Conservation (phyloP, 2,888 invertebrate genomes). For the Microplitis deprimator region DNA sequence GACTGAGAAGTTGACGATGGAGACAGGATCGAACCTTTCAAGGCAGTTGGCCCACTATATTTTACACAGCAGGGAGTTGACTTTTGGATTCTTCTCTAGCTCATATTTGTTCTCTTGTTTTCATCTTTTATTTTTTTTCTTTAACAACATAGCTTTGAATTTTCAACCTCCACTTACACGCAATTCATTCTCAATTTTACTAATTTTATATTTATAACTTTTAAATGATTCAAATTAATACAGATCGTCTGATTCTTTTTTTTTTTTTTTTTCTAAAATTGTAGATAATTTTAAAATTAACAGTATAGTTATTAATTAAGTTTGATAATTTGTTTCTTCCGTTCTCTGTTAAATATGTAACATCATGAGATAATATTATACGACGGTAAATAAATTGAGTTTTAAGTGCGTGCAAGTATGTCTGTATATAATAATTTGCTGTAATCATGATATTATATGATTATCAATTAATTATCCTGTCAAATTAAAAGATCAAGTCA, state of each 20-base stretch:
- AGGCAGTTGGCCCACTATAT: constrained; percentile 69
- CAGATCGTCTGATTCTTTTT: too few relatives aligned
- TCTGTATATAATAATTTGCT: not conserved
- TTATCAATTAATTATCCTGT: not conserved
- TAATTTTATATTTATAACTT: too few relatives aligned
- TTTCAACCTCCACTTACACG: not conserved
- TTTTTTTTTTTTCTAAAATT: too few relatives aligned
- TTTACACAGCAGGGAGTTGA: constrained; percentile 68
- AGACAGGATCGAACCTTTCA: constrained; percentile 67
- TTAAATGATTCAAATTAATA: too few relatives aligned
- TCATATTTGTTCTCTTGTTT: constrained; percentile 39
- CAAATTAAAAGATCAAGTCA: not conserved
- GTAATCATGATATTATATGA: not conserved
- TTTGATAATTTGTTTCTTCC: too few relatives aligned
- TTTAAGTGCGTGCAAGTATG: not conserved
- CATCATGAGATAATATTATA: not conserved
- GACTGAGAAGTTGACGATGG: constrained; percentile 60
- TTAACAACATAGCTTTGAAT: constrained; percentile 19
- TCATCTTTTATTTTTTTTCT: constrained; percentile 40
- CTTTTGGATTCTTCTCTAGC: constrained; percentile 45
- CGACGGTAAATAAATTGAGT: not conserved
- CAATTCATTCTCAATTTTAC: too few relatives aligned
- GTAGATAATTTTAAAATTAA: too few relatives aligned
- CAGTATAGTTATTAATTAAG: too few relatives aligned
- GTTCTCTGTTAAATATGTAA: not conserved